These are phyloP conservation scores for Agrotis exclamationis DNA, from an alignment of 2,888 invertebrate genomes.

Conservation along the genomic window DNA sequence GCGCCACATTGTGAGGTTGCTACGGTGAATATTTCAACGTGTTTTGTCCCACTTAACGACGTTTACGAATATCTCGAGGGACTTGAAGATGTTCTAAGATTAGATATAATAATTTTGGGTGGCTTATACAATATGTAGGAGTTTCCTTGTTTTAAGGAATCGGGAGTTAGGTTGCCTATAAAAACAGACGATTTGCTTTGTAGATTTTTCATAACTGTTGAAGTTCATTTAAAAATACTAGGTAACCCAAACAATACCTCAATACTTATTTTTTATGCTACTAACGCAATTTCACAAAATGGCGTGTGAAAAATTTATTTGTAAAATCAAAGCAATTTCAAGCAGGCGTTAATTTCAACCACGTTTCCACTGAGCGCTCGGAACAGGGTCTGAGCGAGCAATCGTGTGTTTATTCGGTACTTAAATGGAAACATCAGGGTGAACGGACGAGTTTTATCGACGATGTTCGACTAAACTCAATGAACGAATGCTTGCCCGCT, in stretches of 20 bases:
- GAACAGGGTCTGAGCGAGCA: too few species aligned
- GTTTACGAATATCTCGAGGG: conserved; percentile 23
- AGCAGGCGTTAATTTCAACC: too few species aligned
- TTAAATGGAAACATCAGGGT: too few species aligned
- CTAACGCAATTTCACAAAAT: not conserved
- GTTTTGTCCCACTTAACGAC: conserved; percentile 49
- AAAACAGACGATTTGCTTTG: too few species aligned
- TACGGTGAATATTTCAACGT: conserved; percentile 52
- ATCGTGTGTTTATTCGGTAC: too few species aligned
- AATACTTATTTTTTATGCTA: not conserved
- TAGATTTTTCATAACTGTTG: not conserved
- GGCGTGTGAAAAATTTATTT: too few species aligned
- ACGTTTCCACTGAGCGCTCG: too few species aligned
- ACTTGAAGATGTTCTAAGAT: conserved; percentile 21
- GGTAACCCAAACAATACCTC: not conserved
- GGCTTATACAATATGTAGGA: conserved; percentile 9
- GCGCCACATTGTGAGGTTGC: conserved; percentile 16
- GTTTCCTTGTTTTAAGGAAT: not conserved
- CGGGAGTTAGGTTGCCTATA: not conserved
- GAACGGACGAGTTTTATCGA: too few species aligned
- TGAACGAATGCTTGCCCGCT: too few species aligned
- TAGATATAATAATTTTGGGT: conserved; percentile 9
- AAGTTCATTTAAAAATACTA: not conserved
- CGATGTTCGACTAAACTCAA: too few species aligned
- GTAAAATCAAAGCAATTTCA: too few species aligned